Evolutionary conservation across 2,888 invertebrate genomes (phyloP).

Genomic region (Atrina japonica): DNA sequence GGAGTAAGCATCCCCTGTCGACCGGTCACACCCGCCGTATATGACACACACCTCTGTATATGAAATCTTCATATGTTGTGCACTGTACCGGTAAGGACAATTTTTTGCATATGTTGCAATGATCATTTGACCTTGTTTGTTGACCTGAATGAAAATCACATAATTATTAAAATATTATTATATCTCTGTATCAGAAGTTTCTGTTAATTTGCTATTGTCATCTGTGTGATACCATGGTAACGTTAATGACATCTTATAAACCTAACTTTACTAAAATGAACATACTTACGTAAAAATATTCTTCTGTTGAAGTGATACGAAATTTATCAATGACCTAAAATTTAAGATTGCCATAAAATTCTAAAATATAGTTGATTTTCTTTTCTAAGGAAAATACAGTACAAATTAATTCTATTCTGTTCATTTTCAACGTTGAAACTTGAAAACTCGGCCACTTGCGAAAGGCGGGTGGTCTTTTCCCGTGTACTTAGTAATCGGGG

Average conservation of each 20-base stretch:
- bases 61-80: no score
- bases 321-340: background rate
- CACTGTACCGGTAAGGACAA: conserved; percentile 2
- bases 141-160: conserved; percentile 5
- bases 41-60: no score
- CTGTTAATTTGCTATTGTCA: background rate
- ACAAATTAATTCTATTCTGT: no score
- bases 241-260: background rate
- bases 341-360: background rate
- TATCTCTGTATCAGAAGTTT: background rate
- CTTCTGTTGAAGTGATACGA: background rate
- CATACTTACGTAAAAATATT: background rate
- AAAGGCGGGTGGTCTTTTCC: no score
- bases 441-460: no score
- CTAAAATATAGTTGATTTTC: no score
- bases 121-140: background rate
- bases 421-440: no score
- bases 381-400: no score
- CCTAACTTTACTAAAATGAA: background rate
- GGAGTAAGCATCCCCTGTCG: no score
- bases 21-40: no score
- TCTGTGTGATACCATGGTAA: background rate
- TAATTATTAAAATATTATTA: background rate
- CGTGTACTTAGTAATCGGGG: no score
- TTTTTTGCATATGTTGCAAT: background rate